A percentile compares a stretch with the other conserved stretches of the same genome.
Conservation (phyloP, 2,113 vertebrate species). For the Syrmaticus mikado region DNA sequence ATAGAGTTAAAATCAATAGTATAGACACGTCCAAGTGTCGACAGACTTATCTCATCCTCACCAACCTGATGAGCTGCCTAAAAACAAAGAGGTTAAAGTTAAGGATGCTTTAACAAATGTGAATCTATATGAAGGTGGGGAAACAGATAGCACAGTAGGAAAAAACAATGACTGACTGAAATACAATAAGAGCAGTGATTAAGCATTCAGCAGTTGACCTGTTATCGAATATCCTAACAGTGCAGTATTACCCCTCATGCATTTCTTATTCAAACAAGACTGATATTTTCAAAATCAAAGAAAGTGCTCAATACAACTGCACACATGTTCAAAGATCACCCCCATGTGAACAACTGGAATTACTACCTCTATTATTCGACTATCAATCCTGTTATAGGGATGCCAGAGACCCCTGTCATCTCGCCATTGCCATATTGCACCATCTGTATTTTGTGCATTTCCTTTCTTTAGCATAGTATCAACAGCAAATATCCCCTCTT, state of each 20-base stretch:
- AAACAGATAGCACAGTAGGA: neutral
- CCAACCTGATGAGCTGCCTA: conserved; percentile 99
- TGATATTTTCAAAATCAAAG: neutral
- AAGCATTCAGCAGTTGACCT: neutral
- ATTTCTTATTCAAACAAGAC: neutral
- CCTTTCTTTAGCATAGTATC: conserved; percentile 99
- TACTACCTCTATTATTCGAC: conserved; percentile 98
- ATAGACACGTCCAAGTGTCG: conserved; percentile 98
- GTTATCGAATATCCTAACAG: neutral
- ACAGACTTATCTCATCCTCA: conserved; percentile 99
- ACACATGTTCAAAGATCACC: neutral
- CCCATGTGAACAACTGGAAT: conserved; percentile 4
- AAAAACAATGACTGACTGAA: neutral
- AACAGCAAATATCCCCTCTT: conserved; percentile 99
- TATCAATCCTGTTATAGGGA: conserved; percentile 98
- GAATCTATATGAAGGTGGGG: neutral
- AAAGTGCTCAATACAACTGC: neutral
- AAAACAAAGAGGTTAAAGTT: conserved; percentile 60
- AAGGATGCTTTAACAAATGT: neutral
- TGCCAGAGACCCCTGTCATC: conserved; percentile 98
- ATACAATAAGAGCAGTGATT: neutral
- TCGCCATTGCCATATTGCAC: conserved; percentile 98
- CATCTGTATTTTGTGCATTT: conserved; percentile 95
- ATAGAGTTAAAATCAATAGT: conserved; percentile 99
- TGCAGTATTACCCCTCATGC: neutral